A percentile compares a stretch with the other conserved stretches of the same genome.
Conservation (phyloP, 2,888 invertebrate species). For the Rhamnusium bicolor region DNA sequence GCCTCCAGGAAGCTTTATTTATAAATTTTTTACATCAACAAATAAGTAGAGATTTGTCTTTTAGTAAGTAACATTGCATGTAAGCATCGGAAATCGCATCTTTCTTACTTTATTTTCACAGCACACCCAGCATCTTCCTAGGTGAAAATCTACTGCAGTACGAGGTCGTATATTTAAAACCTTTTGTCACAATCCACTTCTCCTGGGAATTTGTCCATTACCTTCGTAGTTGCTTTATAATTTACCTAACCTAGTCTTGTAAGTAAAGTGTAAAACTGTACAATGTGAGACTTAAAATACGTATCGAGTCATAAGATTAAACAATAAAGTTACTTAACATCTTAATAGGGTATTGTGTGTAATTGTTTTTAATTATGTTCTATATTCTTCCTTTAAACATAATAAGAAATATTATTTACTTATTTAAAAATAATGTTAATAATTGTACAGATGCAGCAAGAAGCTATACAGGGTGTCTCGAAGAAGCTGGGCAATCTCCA, state of each 20-base stretch:
- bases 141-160: slow-evolving; percentile 12
- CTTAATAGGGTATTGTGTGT: neutral
- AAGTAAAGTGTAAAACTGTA: slow-evolving; percentile 18
- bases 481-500: no score
- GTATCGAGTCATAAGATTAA: slow-evolving; percentile 15
- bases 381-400: no score
- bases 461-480: no score
- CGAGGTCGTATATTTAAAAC: slow-evolving; percentile 31
- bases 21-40: neutral
- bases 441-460: no score
- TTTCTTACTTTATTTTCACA: slow-evolving; percentile 1
- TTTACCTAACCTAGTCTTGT: slow-evolving; percentile 32
- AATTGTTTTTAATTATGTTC: no score
- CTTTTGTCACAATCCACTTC: slow-evolving; percentile 42
- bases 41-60: slow-evolving; percentile 1
- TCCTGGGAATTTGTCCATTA: slow-evolving; percentile 42
- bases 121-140: neutral
- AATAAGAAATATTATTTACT: no score
- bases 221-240: slow-evolving; percentile 38
- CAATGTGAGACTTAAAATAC: slow-evolving; percentile 10
- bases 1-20: neutral
- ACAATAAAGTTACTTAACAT: slow-evolving; percentile 8
- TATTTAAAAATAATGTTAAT: no score
- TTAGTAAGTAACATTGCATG: slow-evolving; percentile 17
- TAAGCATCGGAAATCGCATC: slow-evolving; percentile 25